These are phyloP conservation scores for Athene cunicularia DNA, from an alignment of 2,113 vertebrate species.

Conservation along the genomic window DNA sequence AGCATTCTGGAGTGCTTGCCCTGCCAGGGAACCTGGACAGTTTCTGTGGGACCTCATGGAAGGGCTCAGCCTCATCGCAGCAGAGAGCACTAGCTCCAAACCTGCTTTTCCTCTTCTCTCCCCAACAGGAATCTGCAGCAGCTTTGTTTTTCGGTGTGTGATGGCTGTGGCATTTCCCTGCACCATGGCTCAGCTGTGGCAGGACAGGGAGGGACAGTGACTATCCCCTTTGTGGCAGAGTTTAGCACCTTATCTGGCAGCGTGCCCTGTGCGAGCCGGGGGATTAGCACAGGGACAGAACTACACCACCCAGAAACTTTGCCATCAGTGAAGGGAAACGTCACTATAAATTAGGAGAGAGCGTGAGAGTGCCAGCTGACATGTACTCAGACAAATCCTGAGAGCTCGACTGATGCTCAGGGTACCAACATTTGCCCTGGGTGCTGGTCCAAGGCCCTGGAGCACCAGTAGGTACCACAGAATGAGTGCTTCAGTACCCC, in stretches of 20 bases:
- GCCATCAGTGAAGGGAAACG: background rate
- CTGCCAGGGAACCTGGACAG: rapidly evolving
- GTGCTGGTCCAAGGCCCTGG: background rate
- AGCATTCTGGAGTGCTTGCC: background rate
- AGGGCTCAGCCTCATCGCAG: background rate
- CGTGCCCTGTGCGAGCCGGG: rapidly evolving
- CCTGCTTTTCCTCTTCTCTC: background rate
- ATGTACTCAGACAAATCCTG: background rate
- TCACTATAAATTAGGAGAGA: background rate
- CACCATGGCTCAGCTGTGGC: rapidly evolving
- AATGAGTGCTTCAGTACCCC: background rate
- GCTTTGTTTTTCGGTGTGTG: background rate
- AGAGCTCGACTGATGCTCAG: rapidly evolving
- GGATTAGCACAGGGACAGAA: background rate
- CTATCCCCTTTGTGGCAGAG: background rate
- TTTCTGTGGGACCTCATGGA: background rate
- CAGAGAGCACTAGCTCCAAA: background rate
- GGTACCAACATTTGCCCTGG: background rate
- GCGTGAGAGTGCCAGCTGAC: background rate
- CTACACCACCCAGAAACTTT: background rate
- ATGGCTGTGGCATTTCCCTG: background rate
- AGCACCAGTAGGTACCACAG: background rate
- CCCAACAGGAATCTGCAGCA: background rate
- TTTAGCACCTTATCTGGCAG: background rate
- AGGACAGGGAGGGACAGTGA: background rate